Percentiles rank a stretch among this genome's conserved stretches.
Evolutionary conservation across 2,113 vertebrate genomes (phyloP).

Genomic region (Hemicordylus capensis): DNA sequence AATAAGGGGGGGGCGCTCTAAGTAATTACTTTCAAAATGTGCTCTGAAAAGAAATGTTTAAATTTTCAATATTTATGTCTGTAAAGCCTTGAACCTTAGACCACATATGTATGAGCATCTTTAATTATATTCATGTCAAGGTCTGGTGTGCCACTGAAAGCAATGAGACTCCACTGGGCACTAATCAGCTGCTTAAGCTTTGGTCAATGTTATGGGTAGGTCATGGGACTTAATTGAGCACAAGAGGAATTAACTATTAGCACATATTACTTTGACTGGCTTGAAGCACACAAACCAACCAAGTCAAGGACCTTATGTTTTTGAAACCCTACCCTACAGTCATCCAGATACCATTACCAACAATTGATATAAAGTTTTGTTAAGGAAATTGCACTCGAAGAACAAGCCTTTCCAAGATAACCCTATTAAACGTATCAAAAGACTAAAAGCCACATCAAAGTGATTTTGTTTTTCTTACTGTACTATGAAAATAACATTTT

Average conservation of each 20-base stretch:
- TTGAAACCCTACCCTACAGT: neutral
- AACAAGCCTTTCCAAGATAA: neutral
- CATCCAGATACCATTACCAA: neutral
- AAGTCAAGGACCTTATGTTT: neutral
- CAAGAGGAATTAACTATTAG: neutral
- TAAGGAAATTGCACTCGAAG: neutral
- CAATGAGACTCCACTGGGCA: neutral
- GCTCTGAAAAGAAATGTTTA: neutral
- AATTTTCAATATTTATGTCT: neutral
- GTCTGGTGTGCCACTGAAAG: neutral
- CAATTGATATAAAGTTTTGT: neutral
- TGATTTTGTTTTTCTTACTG: neutral
- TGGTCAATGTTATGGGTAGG: neutral
- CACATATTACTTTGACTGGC: neutral
- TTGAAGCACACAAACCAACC: neutral
- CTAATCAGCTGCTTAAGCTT: neutral
- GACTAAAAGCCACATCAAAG: neutral
- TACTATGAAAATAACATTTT: slow-evolving; percentile 3
- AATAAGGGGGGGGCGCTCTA: neutral
- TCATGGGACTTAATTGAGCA: neutral
- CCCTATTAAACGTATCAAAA: neutral
- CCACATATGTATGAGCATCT: neutral
- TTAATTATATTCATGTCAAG: neutral
- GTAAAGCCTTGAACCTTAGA: neutral
- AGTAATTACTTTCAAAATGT: neutral